Conservation (phyloP, 2,113 vertebrate genomes). For the Charadrius vociferus region DNA sequence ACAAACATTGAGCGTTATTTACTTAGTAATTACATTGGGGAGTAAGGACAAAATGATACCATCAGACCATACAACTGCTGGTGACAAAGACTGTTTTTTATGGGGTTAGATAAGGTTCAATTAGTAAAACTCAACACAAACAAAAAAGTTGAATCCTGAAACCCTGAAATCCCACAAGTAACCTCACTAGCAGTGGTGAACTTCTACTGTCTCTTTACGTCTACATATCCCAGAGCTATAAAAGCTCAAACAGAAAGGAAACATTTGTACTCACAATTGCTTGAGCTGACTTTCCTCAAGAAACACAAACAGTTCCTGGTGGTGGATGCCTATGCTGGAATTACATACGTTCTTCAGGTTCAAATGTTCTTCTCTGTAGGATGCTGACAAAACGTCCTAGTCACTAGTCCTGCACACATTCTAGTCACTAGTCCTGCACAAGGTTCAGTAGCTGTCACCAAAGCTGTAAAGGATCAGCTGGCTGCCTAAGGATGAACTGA, state of each 20-base stretch:
- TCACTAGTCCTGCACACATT: not conserved
- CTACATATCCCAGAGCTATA: not conserved
- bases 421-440: not conserved
- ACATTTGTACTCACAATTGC: not conserved
- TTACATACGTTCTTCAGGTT: not conserved
- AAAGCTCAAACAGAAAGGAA: not conserved
- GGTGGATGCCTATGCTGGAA: not conserved
- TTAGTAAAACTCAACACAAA: not conserved
- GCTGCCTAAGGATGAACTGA: not conserved
- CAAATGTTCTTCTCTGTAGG: not conserved
- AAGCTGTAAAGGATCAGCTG: not conserved
- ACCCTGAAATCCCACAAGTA: not conserved
- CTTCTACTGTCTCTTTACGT: not conserved
- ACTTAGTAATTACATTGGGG: not conserved
- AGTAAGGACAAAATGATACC: not conserved
- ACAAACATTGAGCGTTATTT: not conserved
- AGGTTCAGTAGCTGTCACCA: not conserved
- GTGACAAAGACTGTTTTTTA: not conserved
- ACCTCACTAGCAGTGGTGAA: not conserved
- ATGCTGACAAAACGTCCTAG: not conserved
- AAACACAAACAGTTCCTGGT: not conserved
- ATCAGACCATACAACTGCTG: not conserved
- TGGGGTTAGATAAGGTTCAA: not conserved
- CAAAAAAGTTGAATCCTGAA: not conserved
- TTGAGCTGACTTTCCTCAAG: not conserved